These are phyloP conservation scores for Crocuta crocuta DNA, from an alignment of 2,113 vertebrate species.

Conservation along the genomic window DNA sequence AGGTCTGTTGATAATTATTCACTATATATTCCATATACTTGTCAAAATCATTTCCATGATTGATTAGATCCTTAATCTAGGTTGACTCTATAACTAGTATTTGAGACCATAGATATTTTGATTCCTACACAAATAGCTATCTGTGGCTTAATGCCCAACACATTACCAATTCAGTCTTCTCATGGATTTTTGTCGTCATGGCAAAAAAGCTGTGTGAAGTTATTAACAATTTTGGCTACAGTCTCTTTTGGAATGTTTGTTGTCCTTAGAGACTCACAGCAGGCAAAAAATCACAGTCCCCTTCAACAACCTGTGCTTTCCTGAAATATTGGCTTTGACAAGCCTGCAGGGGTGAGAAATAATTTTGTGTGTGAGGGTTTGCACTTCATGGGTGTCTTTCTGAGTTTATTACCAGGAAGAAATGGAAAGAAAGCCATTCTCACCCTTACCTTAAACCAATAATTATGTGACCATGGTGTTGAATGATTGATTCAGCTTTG, in stretches of 20 bases:
- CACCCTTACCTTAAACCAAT: slow-evolving; percentile 32
- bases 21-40: neutral
- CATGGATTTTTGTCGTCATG: slow-evolving; percentile 16
- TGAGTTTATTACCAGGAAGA: slow-evolving; percentile 72
- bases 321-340: slow-evolving; percentile 83
- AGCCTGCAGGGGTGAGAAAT: slow-evolving; percentile 81
- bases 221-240: slow-evolving; percentile 67
- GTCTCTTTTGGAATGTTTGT: slow-evolving; percentile 73
- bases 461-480: neutral
- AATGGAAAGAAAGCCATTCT: slow-evolving; percentile 72
- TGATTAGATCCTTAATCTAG: slow-evolving; percentile 42
- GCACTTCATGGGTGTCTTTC: slow-evolving; percentile 76
- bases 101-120: neutral
- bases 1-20: slow-evolving; percentile 22
- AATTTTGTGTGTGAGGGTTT: slow-evolving; percentile 77
- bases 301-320: slow-evolving; percentile 65
- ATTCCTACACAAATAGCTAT: neutral
- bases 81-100: neutral
- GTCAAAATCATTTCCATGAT: neutral
- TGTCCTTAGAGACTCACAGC: slow-evolving; percentile 69
- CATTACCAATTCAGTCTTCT: slow-evolving; percentile 8
- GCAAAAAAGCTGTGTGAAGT: slow-evolving; percentile 49
- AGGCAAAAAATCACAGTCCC: slow-evolving; percentile 59
- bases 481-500: neutral
- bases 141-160: neutral